Base-by-base conservation (phyloP, 2,888 invertebrate species). In the Halictus ligatus region DNA sequence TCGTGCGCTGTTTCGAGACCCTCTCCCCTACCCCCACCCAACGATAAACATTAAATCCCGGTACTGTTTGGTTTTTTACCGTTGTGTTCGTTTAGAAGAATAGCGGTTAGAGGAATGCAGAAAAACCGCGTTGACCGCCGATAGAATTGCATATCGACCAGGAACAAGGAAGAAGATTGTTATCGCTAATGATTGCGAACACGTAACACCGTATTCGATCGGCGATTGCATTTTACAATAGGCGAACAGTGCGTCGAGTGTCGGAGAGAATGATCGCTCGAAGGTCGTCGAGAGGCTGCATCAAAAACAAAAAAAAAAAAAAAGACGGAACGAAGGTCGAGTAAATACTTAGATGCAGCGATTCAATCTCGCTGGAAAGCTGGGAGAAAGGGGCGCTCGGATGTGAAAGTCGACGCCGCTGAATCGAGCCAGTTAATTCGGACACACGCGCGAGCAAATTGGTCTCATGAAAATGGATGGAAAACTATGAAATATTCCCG, bases 101-200 rank as follows among this genome's bases (percentile, higher is more conserved):
- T 21, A 8, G 8, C 54, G 13, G 25, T 29, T 15, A 29, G 1
- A 29, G 6, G 64, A 64, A 64, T 25, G 64, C 64, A 8, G 29
- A n/a, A 58, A 29, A 64, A 7, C 7, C 15, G 64, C 64, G n/a
- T n/a, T n/a, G n/a, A n/a, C n/a, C n/a, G n/a, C n/a, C n/a, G n/a
- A n/a, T 29, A 29, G 29, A 64, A 64, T 29, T 29, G n/a, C 25
- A n/a, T 54, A 54, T 10, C 54, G 54, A n/a, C 21, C 75, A 25
- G 15, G 67, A 35, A 43, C 35, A 35, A n/a, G 80, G 43, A 58
- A 48, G 46, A 54, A 25, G 67, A 54, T 69, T 21, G 8, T 69
- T 50, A 75, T 80, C 64, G 15, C 15, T 25, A 46, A 72, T 12
- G 8, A 35, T 54, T n/a, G 75, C 6, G 72, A 46, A 60, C 72